Base-by-base conservation (phyloP, 2,888 invertebrate species). In the Parascotia fuliginaria region DNA sequence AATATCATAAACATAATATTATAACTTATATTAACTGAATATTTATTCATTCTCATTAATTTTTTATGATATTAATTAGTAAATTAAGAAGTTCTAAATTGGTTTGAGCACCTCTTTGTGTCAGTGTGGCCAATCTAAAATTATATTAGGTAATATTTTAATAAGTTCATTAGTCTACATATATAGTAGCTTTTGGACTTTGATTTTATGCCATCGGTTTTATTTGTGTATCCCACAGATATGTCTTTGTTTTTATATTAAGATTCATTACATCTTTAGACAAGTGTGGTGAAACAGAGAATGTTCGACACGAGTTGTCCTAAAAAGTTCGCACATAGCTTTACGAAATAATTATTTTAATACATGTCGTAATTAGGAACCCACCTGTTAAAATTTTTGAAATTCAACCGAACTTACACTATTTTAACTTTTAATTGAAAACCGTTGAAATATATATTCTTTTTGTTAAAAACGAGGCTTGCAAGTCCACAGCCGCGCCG, bases 401-500 rank as follows among this genome's bases (percentile, higher is more conserved):
- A 14, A 32, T 7, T 14, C n/a, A n/a, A n/a, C 7, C 7, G 33
- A 33, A 15, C 1, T 3, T 1, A 33, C 33, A 15, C 16, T 11
- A 16, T 31, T 31, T 29, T 29, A 11, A 11, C 13, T 31, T 31
- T 31, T 9, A 33, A 33, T 9, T 33, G 15, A 14, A 11, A 19
- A 3, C 19, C 36, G 16, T 36, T 36, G 32, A 16, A 22, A 27
- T 32, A 12, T 0, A 16, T 34, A 34, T 11, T 41, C 41, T 36
- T 41, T 47, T 37, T 48, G 14, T 37, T 24, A 32, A 42, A 34
- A 38, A 37, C 37, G 38, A 42, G 13, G 22, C 27, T 43, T 34
- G 40, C 43, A 43, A 42, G 44, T 41, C 28, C 15, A 24, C 29
- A 39, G 48, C 36, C 48, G 56, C 53, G 46, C 40, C 45, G 24